Evolutionary conservation across 2,113 vertebrate species (phyloP), one percentile per base, ranked within the genome.

Genomic region (mouse (Mus musculus)): DNA sequence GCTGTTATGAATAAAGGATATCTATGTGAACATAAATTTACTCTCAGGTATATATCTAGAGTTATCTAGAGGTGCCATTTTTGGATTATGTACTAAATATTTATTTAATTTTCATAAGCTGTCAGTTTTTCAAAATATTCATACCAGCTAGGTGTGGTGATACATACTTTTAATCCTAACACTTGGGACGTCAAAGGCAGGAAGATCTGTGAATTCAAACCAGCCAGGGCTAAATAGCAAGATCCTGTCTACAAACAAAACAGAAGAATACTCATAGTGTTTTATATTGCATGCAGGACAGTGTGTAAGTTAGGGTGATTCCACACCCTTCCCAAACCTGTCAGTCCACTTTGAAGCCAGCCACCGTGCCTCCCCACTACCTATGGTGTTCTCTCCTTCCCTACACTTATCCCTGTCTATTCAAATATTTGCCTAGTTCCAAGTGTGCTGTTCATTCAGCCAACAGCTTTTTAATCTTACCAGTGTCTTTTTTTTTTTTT

Each of bases 51-150:
- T 61, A 26, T 56, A 82, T 54, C 56, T 84, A 39, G 39, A 63
- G 24, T 42, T 65, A 17, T 63, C 30, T 89, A 61, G 59, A 73
- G 92, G 39, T 95, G 11, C 33, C 69, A 54, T 86, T 93, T 77
- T 39, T 76, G 19, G 49, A 33, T 89, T 14, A 77, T 86, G 10
- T 54, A 36, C 33, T 76, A 77, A 71, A 7, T 49, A 61, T 89
- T 65, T 61, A 56, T 73, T 81, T 75, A 39, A n/a, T 69, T 84
- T 73, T 86, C 75, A 54, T 91, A 56, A 91, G 88, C 36, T 91
- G 33, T 78, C 16, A 46, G 16, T 90, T 90, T 72, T 90, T 36
- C 36, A 78, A 63, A 90, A 42, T 42, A 77, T 6, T 71, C 46
- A 9, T 77, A 42, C 71, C 33, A 22, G 24, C 76, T 46, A 67